A percentile compares a stretch with the other conserved stretches of the same genome.
These are phyloP conservation scores for Oxycera nigricornis DNA, from an alignment of 2,888 invertebrate species.

Conservation along the genomic window DNA sequence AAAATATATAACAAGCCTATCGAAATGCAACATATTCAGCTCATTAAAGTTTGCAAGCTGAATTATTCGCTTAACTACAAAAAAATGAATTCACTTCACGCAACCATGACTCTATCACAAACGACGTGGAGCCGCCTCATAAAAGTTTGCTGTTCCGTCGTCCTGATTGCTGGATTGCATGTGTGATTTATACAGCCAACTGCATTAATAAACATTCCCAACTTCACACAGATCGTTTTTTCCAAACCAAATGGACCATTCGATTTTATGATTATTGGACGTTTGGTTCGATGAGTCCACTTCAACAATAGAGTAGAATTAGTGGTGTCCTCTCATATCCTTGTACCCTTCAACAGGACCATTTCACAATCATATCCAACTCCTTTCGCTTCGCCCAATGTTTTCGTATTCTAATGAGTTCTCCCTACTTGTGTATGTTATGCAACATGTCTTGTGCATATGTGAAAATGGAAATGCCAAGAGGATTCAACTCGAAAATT, in stretches of 20 bases:
- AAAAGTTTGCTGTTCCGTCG: constrained; percentile 21
- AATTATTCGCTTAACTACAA: background rate
- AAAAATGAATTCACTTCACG: background rate
- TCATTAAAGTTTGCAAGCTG: no score
- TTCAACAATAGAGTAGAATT: background rate
- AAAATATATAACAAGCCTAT: no score
- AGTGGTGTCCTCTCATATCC: background rate
- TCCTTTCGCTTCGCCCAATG: constrained; percentile 4
- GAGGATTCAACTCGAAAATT: constrained; percentile 4
- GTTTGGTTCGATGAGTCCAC: constrained; percentile 26
- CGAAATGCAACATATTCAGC: no score
- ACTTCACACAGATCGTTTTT: constrained; percentile 25
- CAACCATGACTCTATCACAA: constrained; percentile 20
- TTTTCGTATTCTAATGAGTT: constrained; percentile 33
- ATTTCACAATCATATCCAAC: background rate
- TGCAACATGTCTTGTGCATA: constrained; percentile 26
- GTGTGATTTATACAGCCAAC: background rate
- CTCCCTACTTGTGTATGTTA: background rate
- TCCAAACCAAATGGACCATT: constrained; percentile 21
- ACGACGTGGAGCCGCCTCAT: constrained; percentile 28
- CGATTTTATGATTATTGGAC: constrained; percentile 34
- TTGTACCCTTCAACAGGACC: background rate
- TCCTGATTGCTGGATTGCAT: background rate
- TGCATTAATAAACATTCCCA: constrained; percentile 34
- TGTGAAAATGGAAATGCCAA: constrained; percentile 8